These are phyloP conservation scores for Aphidius ervi DNA, from an alignment of 1,140 invertebrate species.

Conservation along the genomic window DNA sequence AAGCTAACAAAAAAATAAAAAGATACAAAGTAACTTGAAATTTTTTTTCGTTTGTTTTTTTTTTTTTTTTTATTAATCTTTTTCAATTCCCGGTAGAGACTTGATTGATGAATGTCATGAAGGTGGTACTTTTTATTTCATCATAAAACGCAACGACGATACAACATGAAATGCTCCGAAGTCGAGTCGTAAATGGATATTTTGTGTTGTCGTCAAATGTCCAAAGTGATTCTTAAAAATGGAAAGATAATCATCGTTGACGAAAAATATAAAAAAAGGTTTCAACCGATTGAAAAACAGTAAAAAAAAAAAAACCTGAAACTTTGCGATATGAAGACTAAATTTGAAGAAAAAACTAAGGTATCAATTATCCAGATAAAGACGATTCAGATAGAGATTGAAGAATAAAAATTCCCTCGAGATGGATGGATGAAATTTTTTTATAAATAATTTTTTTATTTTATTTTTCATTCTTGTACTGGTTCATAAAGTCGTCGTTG, in stretches of 20 bases:
- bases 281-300: neutral
- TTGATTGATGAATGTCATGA: conserved; percentile 26
- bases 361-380: conserved; percentile 7
- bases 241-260: too few relatives aligned
- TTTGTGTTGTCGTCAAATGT: conserved; percentile 3
- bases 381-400: neutral
- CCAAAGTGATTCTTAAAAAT: too few relatives aligned
- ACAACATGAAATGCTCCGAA: conserved; percentile 7
- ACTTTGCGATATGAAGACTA: too few relatives aligned
- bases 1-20: neutral
- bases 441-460: neutral
- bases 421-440: too few relatives aligned
- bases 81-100: conserved; percentile 8
- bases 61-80: neutral
- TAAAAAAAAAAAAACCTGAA: neutral
- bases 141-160: neutral
- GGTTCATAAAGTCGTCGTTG: neutral
- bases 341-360: neutral
- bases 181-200: conserved; percentile 7
- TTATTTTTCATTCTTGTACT: neutral
- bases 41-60: neutral
- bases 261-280: too few relatives aligned
- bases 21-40: neutral
- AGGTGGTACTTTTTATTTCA: conserved; percentile 17
- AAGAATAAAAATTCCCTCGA: neutral